phyloP scores from a whole-genome alignment of 2,888 invertebrate species.

The Cataglyphis rosenhaueri region DNA sequence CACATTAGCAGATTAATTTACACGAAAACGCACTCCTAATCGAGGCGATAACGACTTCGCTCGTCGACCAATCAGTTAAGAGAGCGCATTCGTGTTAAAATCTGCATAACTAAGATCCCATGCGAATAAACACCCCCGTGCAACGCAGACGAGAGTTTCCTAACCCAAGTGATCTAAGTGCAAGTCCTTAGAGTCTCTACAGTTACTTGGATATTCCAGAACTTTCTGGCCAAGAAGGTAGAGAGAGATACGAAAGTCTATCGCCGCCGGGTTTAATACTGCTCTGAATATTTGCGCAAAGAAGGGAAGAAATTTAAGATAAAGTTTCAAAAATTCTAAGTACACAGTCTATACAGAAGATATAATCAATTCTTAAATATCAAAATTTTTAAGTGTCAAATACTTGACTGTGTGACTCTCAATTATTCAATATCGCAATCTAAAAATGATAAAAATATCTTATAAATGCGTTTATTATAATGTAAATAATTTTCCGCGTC shows the following conservation, averaged over 20 bases:
- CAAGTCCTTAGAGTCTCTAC: slow-evolving; percentile 41
- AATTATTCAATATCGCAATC: neutral
- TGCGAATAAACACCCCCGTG: slow-evolving; percentile 60
- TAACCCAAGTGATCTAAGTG: slow-evolving; percentile 62
- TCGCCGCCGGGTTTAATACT: neutral
- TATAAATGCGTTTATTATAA: neutral
- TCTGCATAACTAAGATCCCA: slow-evolving; percentile 70
- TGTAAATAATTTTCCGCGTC: neutral
- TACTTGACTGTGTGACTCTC: neutral
- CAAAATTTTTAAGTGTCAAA: neutral
- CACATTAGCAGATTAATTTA: slow-evolving; percentile 16
- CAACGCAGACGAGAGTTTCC: slow-evolving; percentile 47
- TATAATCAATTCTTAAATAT: neutral
- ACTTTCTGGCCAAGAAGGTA: slow-evolving; percentile 20
- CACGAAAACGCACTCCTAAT: neutral
- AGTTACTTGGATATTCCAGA: slow-evolving; percentile 31
- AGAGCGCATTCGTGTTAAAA: slow-evolving; percentile 71
- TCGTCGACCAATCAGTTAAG: slow-evolving; percentile 70
- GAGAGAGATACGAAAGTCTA: slow-evolving; percentile 7
- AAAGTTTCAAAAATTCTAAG: neutral
- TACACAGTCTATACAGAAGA: neutral
- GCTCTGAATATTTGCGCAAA: neutral
- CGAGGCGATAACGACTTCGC: slow-evolving; percentile 57
- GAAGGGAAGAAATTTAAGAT: neutral
- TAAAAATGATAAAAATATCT: too few relatives aligned